phyloP scores from a whole-genome alignment of 64 coral and sea anemone species.

The Pocillopora damicornis region DNA sequence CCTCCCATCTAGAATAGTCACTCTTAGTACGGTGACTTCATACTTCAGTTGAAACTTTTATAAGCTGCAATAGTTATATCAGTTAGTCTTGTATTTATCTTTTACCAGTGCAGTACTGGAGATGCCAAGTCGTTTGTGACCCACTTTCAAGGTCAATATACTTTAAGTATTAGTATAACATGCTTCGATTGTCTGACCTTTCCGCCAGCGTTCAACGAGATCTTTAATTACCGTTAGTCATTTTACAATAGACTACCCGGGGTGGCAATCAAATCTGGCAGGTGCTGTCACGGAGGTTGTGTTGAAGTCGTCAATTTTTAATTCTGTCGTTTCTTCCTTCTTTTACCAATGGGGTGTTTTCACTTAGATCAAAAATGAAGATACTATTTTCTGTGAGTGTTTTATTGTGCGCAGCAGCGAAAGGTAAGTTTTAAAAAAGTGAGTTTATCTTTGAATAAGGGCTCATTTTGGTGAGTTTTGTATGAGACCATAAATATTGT shows the following conservation, averaged over 20 bases:
- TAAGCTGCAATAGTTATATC: too few relatives aligned
- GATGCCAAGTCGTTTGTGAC: neutral
- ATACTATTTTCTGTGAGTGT: neutral
- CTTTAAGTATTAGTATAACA: neutral
- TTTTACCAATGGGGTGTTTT: conserved; percentile 16
- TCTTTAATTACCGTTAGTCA: neutral
- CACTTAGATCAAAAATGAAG: conserved; percentile 24
- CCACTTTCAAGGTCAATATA: neutral
- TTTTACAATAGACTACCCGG: conserved; percentile 15
- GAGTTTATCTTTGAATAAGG: too few relatives aligned
- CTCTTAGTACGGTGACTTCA: too few relatives aligned
- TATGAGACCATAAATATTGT: neutral
- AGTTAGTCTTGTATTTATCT: too few relatives aligned
- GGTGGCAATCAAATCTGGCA: conserved; percentile 7
- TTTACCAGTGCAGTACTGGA: neutral
- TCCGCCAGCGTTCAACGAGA: neutral
- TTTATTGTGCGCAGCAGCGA: neutral
- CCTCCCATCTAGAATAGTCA: too few relatives aligned
- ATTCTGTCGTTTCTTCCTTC: neutral
- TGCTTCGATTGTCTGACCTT: conserved; percentile 6
- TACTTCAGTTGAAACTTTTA: too few relatives aligned
- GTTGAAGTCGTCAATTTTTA: conserved; percentile 33
- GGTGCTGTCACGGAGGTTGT: conserved; percentile 23
- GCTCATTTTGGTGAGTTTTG: too few relatives aligned
- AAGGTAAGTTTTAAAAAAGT: neutral